phyloP scores from a whole-genome alignment of 2,113 vertebrate species.

The Anguilla japonica region DNA sequence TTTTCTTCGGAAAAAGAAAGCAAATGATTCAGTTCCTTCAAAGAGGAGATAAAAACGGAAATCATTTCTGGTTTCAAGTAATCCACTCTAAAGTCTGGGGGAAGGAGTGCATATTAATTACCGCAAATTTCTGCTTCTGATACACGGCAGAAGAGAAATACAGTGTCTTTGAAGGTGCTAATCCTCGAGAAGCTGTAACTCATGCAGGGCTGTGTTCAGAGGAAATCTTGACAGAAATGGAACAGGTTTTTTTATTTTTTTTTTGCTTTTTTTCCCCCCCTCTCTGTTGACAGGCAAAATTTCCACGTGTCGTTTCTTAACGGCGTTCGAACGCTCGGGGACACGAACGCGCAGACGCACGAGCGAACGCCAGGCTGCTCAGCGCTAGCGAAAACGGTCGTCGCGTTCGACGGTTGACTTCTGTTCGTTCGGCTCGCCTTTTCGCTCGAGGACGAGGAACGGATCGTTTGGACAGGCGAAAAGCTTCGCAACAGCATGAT shows the following conservation, averaged over 20 bases:
- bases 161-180: slow-evolving; percentile 53
- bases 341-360: neutral
- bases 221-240: slow-evolving; percentile 60
- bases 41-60: neutral
- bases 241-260: slow-evolving; percentile 32
- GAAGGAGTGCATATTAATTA: slow-evolving; percentile 51
- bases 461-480: neutral
- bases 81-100: neutral
- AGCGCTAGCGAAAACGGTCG: neutral
- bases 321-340: neutral
- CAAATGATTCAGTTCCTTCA: neutral
- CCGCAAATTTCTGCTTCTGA: slow-evolving; percentile 44
- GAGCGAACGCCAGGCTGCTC: neutral
- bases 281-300: slow-evolving; percentile 10
- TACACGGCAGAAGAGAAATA: slow-evolving; percentile 33
- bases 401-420: slow-evolving; percentile 33
- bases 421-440: neutral
- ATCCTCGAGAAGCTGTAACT: slow-evolving; percentile 48
- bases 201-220: slow-evolving; percentile 40
- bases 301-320: neutral
- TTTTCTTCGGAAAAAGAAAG: slow-evolving; percentile 11
- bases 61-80: slow-evolving; percentile 15
- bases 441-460: neutral
- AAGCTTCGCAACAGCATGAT: neutral
- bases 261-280: neutral